Conservation (phyloP, 23 tunicate genomes). For the Ascidia mentula region DNA sequence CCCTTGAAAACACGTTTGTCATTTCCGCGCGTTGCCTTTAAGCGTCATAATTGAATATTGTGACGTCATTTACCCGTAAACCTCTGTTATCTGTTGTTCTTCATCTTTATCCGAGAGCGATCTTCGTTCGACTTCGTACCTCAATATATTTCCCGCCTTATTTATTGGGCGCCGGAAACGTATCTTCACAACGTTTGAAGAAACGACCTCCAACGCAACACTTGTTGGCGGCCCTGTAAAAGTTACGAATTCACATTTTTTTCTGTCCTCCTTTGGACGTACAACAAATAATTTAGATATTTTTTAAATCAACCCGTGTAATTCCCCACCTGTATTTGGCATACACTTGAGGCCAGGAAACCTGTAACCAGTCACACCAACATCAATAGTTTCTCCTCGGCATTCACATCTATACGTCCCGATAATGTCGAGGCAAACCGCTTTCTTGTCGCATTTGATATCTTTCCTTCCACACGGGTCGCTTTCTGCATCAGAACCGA, state of each 20-base stretch:
- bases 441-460: background rate
- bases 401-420: background rate
- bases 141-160: background rate
- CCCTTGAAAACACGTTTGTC: background rate
- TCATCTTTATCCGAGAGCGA: background rate
- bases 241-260: no score
- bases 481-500: background rate
- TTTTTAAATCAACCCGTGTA: background rate
- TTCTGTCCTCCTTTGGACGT: no score
- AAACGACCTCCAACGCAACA: background rate
- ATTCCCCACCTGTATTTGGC: background rate
- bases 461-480: background rate
- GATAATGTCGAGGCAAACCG: background rate
- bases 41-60: background rate
- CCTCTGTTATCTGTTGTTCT: background rate
- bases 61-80: background rate
- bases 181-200: constrained; percentile 1
- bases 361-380: background rate
- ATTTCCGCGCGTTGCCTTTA: background rate
- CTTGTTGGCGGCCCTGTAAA: constrained; percentile 1
- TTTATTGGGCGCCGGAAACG: background rate
- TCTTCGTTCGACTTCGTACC: background rate
- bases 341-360: background rate
- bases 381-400: background rate
- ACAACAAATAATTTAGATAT: background rate